Conservation (phyloP, 2,888 invertebrate genomes). For the Apocheima hispidaria region DNA sequence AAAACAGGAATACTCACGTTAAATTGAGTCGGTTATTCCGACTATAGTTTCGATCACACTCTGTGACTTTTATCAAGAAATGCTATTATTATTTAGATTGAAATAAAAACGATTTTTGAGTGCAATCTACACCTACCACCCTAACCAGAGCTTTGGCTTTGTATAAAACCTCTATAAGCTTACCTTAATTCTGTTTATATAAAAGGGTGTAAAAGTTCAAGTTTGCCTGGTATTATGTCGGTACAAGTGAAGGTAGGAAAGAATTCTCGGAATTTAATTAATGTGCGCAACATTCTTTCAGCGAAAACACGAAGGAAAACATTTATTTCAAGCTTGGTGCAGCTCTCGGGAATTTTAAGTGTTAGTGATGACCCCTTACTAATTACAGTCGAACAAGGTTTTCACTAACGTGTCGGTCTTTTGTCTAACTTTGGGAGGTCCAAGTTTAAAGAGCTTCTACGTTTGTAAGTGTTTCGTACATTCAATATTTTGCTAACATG, state of each 20-base stretch:
- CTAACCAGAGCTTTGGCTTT: slow-evolving; percentile 47
- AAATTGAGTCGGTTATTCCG: too few species aligned
- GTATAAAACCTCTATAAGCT: slow-evolving; percentile 47
- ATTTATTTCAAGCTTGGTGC: slow-evolving; percentile 56
- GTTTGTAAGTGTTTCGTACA: not conserved
- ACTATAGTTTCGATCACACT: too few species aligned
- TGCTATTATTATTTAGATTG: too few species aligned
- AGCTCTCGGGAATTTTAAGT: slow-evolving; percentile 57
- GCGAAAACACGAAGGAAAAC: slow-evolving; percentile 53
- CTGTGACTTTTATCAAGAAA: too few species aligned
- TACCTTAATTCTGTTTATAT: slow-evolving; percentile 33
- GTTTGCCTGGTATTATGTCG: slow-evolving; percentile 48
- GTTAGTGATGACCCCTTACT: slow-evolving; percentile 52
- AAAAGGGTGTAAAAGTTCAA: slow-evolving; percentile 53
- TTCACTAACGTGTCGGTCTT: not conserved
- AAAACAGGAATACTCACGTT: too few species aligned
- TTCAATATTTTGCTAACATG: too few species aligned
- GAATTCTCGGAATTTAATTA: slow-evolving; percentile 70
- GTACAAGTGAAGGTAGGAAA: slow-evolving; percentile 48
- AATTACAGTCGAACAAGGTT: slow-evolving; percentile 40
- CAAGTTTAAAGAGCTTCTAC: not conserved
- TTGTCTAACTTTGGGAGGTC: slow-evolving; percentile 2
- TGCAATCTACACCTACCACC: slow-evolving; percentile 48
- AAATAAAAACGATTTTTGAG: slow-evolving; percentile 62
- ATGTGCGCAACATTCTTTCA: slow-evolving; percentile 66